Base-by-base conservation (phyloP, 1,140 invertebrate species). In the Diorhabda sublineata region DNA sequence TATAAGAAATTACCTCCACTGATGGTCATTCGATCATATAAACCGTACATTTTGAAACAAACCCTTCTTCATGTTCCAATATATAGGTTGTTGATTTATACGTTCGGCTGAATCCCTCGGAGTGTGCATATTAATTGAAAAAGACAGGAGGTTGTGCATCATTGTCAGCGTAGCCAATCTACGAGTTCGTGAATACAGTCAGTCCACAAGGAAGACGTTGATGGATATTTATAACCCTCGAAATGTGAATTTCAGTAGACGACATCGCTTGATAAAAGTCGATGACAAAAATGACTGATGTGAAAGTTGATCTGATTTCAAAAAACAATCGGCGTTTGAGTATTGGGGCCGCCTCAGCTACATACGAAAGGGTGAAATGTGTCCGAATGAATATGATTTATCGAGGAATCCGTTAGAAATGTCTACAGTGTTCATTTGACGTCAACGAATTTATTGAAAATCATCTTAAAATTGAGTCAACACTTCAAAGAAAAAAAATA, bases 261-360 rank as follows among this genome's bases (percentile, higher is more conserved):
- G 26, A 26, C 26, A 26, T 26, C 26, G 26, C 26, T 26, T 8
- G 6, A n/a, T 52, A 52, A n/a, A 52, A 52, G 47, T 52, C 47
- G 47, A 52, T 4, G 47, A 52, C 47, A 52, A 52, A 52, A 52
- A 52, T 52, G 47, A 52, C 2, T 52, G 47, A 52, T 52, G 47
- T n/a, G 47, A 52, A 52, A 52, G 47, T 52, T 52, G 47, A 52
- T 52, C 47, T 52, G 47, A 52, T 52, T 52, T 52, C 47, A 52
- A 52, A 26, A 52, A 52, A 52, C 47, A 52, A 52, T 52, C 47
- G 47, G n/a, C 6, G 47, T 52, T 52, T n/a, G 47, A 52, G 47
- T 52, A 52, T 52, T 52, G 3, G 47, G 4, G n/a, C 6, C 3
- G 47, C 6, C n/a, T n/a, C 6, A 52, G 47, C 47, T 52, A 52